phyloP scores from a whole-genome alignment of 2,888 invertebrate species.

The Caenorhabditis drosophilae region DNA sequence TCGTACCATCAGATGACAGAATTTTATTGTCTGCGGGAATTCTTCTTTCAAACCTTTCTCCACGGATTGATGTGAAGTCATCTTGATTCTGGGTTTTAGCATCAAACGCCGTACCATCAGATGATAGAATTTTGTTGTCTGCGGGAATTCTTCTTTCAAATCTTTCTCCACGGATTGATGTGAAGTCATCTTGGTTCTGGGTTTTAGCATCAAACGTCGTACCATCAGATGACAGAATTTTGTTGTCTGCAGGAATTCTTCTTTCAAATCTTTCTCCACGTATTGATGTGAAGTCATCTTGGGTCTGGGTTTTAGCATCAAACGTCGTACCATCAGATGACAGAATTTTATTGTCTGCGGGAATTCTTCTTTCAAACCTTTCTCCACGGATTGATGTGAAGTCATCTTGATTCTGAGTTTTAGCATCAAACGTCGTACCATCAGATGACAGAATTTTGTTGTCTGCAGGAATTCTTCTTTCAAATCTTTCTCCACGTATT shows the following conservation, averaged over 20 bases:
- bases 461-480: constrained; percentile 38
- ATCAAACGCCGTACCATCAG: constrained; percentile 29
- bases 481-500: constrained; percentile 44
- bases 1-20: constrained; percentile 12
- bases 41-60: constrained; percentile 11
- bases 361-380: constrained; percentile 11
- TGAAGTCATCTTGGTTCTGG: constrained; percentile 20
- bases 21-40: constrained; percentile 7
- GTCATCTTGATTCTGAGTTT: constrained; percentile 38
- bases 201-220: constrained; percentile 19
- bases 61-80: constrained; percentile 11
- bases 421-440: constrained; percentile 32
- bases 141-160: constrained; percentile 17
- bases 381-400: constrained; percentile 36
- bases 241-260: constrained; percentile 29
- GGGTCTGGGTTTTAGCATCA: constrained; percentile 15
- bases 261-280: constrained; percentile 32
- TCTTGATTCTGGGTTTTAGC: constrained; percentile 26
- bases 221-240: constrained; percentile 37
- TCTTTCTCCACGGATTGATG: constrained; percentile 8
- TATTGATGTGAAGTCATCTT: constrained; percentile 10
- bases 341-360: constrained; percentile 19
- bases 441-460: constrained; percentile 47
- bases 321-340: constrained; percentile 27
- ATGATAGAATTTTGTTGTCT: constrained; percentile 38